phyloP scores from a whole-genome alignment of 2,113 vertebrate species.

The Xiphias gladius region DNA sequence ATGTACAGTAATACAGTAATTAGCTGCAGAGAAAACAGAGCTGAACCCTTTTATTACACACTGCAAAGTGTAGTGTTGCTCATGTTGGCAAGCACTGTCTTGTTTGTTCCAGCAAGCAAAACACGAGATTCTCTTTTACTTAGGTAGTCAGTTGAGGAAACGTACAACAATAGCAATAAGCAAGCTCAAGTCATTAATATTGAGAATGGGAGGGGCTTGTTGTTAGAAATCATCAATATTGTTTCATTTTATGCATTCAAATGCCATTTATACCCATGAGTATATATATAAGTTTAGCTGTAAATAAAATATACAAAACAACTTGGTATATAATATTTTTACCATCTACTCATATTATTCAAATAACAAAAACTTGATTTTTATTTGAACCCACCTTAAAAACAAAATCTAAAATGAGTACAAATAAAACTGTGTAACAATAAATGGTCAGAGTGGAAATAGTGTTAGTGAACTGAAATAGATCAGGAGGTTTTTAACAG shows the following conservation, averaged over 20 bases:
- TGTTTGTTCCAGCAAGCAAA: slow-evolving; percentile 20
- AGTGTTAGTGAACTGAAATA: neutral
- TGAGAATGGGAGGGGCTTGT: neutral
- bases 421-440: neutral
- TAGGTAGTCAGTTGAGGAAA: neutral
- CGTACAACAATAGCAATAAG: neutral
- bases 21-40: slow-evolving; percentile 50
- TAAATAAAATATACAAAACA: no score
- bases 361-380: no score
- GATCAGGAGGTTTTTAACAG: neutral
- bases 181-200: neutral
- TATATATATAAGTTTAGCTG: no score
- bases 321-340: no score
- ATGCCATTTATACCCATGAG: neutral
- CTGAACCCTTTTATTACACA: slow-evolving; percentile 34
- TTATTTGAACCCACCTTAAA: no score
- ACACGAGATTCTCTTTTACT: neutral
- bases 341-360: no score
- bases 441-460: neutral
- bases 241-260: neutral
- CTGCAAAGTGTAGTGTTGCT: slow-evolving; percentile 20
- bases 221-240: neutral
- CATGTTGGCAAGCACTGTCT: slow-evolving; percentile 4
- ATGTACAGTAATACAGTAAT: slow-evolving; percentile 57
- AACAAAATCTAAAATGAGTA: no score